Percentiles rank a stretch among this genome's conserved stretches.
Conservation (phyloP, 2,797 vertebrate genomes). For the Silurus aristotelis region DNA sequence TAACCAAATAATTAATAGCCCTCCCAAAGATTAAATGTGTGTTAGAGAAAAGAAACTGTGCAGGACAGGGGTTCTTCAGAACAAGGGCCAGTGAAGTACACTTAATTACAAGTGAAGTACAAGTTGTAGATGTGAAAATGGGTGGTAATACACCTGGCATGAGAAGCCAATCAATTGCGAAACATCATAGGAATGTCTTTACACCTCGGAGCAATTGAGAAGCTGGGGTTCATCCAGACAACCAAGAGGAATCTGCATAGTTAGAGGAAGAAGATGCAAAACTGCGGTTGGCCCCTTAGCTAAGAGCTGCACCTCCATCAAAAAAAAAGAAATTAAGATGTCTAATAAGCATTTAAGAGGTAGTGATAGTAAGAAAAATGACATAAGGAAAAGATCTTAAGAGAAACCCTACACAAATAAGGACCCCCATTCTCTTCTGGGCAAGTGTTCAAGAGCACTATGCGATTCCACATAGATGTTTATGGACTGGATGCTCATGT, state of each 20-base stretch:
- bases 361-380: neutral
- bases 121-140: no score
- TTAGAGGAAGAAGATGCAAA: neutral
- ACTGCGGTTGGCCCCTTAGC: neutral
- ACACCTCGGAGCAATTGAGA: neutral
- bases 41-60: neutral
- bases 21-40: neutral
- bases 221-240: neutral
- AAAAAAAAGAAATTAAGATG: neutral
- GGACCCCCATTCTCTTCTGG: neutral
- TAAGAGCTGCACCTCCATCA: neutral
- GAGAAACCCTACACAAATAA: neutral
- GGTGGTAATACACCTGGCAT: neutral
- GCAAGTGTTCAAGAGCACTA: neutral
- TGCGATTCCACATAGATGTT: neutral
- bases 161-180: neutral
- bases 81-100: neutral
- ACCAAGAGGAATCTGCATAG: neutral
- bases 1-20: no score
- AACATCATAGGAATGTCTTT: neutral
- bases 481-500: neutral
- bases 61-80: neutral
- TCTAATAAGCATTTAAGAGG: neutral
- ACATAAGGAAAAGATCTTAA: neutral
- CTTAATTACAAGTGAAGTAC: neutral